Conservation (phyloP, 2,797 vertebrate species). For the Cossypha polioptera region DNA sequence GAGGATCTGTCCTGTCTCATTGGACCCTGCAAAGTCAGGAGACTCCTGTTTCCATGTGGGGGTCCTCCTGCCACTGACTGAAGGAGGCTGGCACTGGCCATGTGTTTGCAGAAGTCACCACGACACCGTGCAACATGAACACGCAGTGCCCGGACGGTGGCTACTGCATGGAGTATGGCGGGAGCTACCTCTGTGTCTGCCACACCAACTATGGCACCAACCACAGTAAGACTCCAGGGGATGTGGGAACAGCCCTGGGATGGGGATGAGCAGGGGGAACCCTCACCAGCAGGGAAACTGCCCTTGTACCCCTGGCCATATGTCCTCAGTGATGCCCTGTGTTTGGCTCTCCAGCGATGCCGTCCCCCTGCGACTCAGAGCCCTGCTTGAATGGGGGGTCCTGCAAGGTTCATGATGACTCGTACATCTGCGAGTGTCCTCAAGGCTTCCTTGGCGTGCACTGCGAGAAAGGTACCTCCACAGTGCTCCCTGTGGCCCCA, state of each 20-base stretch:
- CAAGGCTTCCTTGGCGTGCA: conserved; percentile 88
- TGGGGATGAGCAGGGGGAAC: neutral
- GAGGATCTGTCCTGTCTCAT: neutral
- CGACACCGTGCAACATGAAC: conserved; percentile 90
- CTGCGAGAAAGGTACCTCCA: conserved; percentile 89
- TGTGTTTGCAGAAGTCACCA: conserved; percentile 85
- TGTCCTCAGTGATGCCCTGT: accelerated
- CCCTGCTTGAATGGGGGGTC: conserved; percentile 95
- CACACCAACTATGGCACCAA: conserved; percentile 82
- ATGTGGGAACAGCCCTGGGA: accelerated
- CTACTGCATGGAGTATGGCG: conserved; percentile 92
- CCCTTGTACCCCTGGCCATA: accelerated
- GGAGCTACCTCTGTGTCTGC: conserved; percentile 93
- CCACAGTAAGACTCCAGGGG: conserved; percentile 68
- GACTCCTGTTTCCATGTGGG: neutral
- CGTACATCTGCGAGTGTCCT: conserved; percentile 89
- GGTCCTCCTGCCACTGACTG: neutral
- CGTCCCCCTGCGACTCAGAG: conserved; percentile 93
- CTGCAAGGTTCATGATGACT: conserved; percentile 87
- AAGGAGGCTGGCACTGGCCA: neutral
- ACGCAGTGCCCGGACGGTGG: conserved; percentile 90
- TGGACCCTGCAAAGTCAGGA: neutral
- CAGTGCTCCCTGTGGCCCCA: neutral
- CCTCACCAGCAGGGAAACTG: neutral
- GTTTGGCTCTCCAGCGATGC: conserved; percentile 82